A percentile compares a stretch with the other conserved stretches of the same genome.
Evolutionary conservation across 2,113 vertebrate species (phyloP).

Genomic region (Athene cunicularia): DNA sequence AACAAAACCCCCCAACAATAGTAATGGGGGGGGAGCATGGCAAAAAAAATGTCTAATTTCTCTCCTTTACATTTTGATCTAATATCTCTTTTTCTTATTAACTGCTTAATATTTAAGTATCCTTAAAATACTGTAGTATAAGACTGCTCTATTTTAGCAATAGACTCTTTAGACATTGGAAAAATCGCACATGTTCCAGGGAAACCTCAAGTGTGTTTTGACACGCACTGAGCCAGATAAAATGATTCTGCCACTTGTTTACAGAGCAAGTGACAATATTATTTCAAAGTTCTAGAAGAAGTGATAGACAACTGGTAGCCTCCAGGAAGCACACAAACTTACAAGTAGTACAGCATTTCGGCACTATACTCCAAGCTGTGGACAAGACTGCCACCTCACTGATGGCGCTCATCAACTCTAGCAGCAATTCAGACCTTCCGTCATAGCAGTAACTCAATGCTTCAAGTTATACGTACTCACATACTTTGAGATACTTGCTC

Average conservation of each 20-base stretch:
- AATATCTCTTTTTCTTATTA: background rate
- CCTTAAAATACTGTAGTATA: background rate
- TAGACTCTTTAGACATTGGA: background rate
- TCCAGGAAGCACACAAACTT: background rate
- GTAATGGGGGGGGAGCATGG: fast-evolving
- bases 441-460: background rate
- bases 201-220: constrained; percentile 3
- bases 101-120: background rate
- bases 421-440: background rate
- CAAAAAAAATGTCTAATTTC: background rate
- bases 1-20: background rate
- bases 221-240: background rate
- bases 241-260: constrained; percentile 30
- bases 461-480: fast-evolving
- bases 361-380: background rate
- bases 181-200: background rate
- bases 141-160: background rate
- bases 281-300: background rate
- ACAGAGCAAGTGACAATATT: constrained; percentile 28
- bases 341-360: background rate
- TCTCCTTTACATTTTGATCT: background rate
- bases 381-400: background rate
- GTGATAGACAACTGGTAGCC: constrained; percentile 8
- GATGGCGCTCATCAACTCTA: background rate
- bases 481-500: background rate